phyloP scores from a whole-genome alignment of 1,140 invertebrate species.

The Diploscapter pachys region DNA sequence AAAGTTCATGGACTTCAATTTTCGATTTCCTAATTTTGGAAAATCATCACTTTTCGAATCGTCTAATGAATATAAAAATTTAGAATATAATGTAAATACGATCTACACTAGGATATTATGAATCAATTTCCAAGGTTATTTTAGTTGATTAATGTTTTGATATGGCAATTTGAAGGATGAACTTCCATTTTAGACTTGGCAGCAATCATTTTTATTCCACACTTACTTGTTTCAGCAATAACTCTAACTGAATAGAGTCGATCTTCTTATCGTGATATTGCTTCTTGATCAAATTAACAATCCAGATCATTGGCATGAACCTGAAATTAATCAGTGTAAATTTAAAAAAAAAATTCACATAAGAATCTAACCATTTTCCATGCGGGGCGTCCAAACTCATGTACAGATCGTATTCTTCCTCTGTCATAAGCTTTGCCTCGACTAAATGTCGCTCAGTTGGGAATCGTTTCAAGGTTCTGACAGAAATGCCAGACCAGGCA shows the following conservation, averaged over 20 bases:
- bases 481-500: constrained; percentile 66
- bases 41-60: no score
- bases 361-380: constrained; percentile 50
- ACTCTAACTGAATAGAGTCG: constrained; percentile 53
- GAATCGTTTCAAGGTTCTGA: constrained; percentile 81
- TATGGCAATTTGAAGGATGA: neutral
- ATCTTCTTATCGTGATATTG: constrained; percentile 44
- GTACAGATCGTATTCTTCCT: constrained; percentile 62
- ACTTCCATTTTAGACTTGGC: neutral
- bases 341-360: neutral
- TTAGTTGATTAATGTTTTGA: no score
- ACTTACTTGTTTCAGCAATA: constrained; percentile 44
- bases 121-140: no score
- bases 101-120: no score
- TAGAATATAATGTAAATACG: neutral
- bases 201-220: no score
- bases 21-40: no score
- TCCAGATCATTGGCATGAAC: constrained; percentile 57
- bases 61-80: no score
- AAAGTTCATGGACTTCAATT: no score
- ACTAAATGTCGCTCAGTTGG: constrained; percentile 84
- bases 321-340: constrained; percentile 10
- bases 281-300: constrained; percentile 53
- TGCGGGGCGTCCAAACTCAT: constrained; percentile 52
- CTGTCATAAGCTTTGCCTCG: constrained; percentile 70